Conservation (phyloP, 2,113 vertebrate species). For the Chelonoidis abingdonii region DNA sequence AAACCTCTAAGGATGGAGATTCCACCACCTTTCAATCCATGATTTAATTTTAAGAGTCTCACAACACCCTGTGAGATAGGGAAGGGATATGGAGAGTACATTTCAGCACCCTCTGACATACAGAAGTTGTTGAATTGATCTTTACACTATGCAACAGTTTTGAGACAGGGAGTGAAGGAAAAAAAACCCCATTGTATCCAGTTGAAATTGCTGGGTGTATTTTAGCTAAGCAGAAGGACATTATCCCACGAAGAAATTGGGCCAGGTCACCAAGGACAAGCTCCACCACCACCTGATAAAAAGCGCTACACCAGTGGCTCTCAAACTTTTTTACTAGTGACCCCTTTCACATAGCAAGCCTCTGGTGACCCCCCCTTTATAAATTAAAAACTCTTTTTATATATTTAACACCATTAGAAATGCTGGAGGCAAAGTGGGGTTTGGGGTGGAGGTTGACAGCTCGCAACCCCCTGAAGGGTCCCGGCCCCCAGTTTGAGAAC, state of each 20-base stretch:
- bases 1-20: no score
- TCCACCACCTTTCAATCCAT: background rate
- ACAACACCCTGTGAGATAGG: background rate
- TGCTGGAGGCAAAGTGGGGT: no score
- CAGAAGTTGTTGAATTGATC: background rate
- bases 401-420: no score
- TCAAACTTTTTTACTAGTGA: no score
- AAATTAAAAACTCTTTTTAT: no score
- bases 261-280: background rate
- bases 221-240: background rate
- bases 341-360: no score
- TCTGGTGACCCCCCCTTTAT: no score
- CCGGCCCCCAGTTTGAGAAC: no score
- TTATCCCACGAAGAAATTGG: background rate
- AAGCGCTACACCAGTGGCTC: background rate
- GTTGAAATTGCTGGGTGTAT: background rate
- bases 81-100: background rate
- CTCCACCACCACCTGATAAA: rapidly evolving
- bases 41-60: background rate
- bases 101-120: background rate
- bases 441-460: no score
- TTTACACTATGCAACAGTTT: background rate
- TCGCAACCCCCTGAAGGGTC: no score
- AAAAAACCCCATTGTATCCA: background rate
- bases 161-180: background rate